phyloP scores from a whole-genome alignment of 2,797 vertebrate species.

The Rhodeus uyekii region DNA sequence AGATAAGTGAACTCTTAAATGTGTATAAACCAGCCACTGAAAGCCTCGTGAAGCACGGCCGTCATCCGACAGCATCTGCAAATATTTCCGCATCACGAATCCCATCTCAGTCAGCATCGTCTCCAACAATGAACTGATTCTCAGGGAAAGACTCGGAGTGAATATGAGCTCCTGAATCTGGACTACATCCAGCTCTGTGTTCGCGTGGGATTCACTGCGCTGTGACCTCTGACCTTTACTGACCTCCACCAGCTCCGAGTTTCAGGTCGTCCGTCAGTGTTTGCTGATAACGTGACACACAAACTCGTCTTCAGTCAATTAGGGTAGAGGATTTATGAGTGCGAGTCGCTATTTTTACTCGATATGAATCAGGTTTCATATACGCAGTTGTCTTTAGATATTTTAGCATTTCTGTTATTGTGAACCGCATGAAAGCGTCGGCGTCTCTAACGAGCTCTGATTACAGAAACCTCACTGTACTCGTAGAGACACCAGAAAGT shows the following conservation, averaged over 20 bases:
- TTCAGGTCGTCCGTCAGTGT: too few relatives aligned
- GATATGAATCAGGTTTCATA: not conserved
- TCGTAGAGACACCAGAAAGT: not conserved
- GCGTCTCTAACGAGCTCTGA: not conserved
- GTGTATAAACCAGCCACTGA: too few relatives aligned
- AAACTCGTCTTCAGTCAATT: too few relatives aligned
- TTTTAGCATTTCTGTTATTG: not conserved
- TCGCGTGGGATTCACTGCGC: slow-evolving; percentile 21
- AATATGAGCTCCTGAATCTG: slow-evolving; percentile 6
- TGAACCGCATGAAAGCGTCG: not conserved
- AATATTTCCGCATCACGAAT: too few relatives aligned
- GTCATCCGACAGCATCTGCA: too few relatives aligned
- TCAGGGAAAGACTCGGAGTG: not conserved
- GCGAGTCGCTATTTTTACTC: slow-evolving; percentile 10
- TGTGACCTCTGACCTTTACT: too few relatives aligned
- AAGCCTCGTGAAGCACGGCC: too few relatives aligned
- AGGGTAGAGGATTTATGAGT: too few relatives aligned
- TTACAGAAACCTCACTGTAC: not conserved
- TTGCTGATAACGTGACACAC: too few relatives aligned
- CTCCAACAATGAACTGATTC: slow-evolving; percentile 1
- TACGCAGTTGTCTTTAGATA: not conserved
- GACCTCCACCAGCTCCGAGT: too few relatives aligned
- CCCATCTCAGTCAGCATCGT: too few relatives aligned
- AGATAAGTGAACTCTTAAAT: too few relatives aligned
- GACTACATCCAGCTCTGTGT: slow-evolving; percentile 8